Base-by-base conservation (phyloP, 2,888 invertebrate genomes). In the Hipparchia sbordonii region DNA sequence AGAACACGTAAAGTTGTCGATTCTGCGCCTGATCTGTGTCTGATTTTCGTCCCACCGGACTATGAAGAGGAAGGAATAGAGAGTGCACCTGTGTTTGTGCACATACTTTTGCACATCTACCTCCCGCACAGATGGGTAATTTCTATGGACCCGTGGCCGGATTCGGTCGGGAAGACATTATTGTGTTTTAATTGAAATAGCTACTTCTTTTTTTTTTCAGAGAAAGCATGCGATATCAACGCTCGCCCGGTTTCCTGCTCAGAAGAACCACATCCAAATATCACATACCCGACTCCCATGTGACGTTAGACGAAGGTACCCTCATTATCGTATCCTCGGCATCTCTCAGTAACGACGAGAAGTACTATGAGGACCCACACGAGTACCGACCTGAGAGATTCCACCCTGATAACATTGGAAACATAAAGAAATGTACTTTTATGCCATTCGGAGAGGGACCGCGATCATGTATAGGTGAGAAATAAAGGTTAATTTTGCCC, bases 191-290 rank as follows among this genome's bases (percentile, higher is more conserved):
- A 8, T 39, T 39, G 39, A 39, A 4, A 39, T 62, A n/a, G 13
- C 23, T 46, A 39, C 5, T 39, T 39, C 23, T 39, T 13, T 12
- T 7, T 13, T 54, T 57, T 77, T 72, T 13, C 65, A 79, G 79
- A 71, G 91, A 91, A 71, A 84, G 84, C 33, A 82, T 89, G 82
- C 76, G 81, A 4, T 59, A 73, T 10, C 65, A 72, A 9, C 77
- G 79, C 2, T 78, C 81, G 0, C 77, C 77, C 9, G 81, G 76
- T 1, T 77, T 77, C 45, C 67, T 81, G 71, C 52, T 10, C 75
- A 70, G 8, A 74, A 72, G 12, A 79, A 79, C 69, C 76, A 72
- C 1, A 74, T 81, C 45, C 33, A 65, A 65, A 33, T 65, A 65
- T 7, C 33, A 52, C 9, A 10, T 65, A 33, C 81, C 81, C 0